These are phyloP conservation scores for Hymenochirus boettgeri DNA, from an alignment of 2,113 vertebrate species.

Conservation along the genomic window DNA sequence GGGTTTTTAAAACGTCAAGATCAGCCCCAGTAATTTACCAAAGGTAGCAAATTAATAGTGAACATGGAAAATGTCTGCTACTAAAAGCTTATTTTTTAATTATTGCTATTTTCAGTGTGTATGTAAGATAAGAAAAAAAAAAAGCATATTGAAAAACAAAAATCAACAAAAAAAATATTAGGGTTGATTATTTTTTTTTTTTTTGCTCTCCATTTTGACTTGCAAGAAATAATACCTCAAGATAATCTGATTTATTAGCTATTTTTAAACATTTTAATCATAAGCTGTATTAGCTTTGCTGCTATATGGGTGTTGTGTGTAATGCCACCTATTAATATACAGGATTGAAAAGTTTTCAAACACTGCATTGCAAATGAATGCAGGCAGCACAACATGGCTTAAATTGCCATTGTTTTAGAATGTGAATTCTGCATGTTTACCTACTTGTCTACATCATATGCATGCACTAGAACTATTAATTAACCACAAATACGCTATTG, in stretches of 20 bases:
- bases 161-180: conserved; percentile 74
- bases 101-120: conserved; percentile 84
- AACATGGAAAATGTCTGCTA: conserved; percentile 84
- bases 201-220: conserved; percentile 85
- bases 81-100: conserved; percentile 81
- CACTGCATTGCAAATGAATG: conserved; percentile 81
- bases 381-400: conserved; percentile 83
- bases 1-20: conserved; percentile 82
- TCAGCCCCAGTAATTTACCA: conserved; percentile 93
- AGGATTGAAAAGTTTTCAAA: conserved; percentile 76
- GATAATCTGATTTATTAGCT: conserved; percentile 91
- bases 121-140: conserved; percentile 74
- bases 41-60: conserved; percentile 89
- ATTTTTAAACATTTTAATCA: conserved; percentile 92
- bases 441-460: conserved; percentile 82
- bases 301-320: conserved; percentile 96
- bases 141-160: conserved; percentile 53
- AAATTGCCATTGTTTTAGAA: conserved; percentile 81
- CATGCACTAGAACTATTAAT: conserved; percentile 83
- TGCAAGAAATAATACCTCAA: conserved; percentile 95
- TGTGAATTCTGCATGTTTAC: conserved; percentile 90
- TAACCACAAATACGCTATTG: conserved; percentile 70
- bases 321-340: conserved; percentile 89
- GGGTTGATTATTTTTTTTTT: conserved; percentile 68
- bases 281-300: conserved; percentile 98